A percentile compares a stretch with the other conserved stretches of the same genome.
Conservation (phyloP, 2,888 invertebrate genomes). For the Sepioteuthis lessoniana region DNA sequence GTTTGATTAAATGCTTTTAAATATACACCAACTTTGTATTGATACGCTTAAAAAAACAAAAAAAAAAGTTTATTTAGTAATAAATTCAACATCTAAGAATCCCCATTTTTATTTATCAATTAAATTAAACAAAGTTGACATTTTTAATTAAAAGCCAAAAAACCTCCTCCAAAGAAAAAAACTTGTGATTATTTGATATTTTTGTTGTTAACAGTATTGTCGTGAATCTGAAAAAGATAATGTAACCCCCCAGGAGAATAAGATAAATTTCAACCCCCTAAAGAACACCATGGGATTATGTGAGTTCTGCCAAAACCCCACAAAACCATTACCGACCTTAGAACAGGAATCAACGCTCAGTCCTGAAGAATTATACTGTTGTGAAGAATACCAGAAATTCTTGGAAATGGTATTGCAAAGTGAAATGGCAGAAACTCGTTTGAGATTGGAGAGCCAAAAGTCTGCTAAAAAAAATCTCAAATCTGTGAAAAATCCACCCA, state of each 20-base stretch:
- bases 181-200: no score
- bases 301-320: constrained; percentile 69
- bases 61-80: no score
- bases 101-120: no score
- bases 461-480: not conserved
- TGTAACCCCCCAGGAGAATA: not conserved
- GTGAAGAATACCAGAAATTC: constrained; percentile 72
- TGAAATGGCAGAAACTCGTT: not conserved
- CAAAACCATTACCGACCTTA: constrained; percentile 71
- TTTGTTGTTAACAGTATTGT: not conserved
- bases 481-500: not conserved
- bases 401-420: constrained; percentile 57
- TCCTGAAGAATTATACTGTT: constrained; percentile 73
- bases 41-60: no score
- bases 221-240: constrained; percentile 37
- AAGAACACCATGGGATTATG: constrained; percentile 59
- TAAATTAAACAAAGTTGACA: no score
- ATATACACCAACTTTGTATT: no score
- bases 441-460: not conserved
- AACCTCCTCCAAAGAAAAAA: no score
- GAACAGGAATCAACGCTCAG: constrained; percentile 67
- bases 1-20: no score
- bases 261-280: not conserved
- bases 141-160: no score
- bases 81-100: no score